Percentiles rank a stretch among this genome's conserved stretches.
Evolutionary conservation across 2,113 vertebrate species (phyloP).

Genomic region (Mus pahari): DNA sequence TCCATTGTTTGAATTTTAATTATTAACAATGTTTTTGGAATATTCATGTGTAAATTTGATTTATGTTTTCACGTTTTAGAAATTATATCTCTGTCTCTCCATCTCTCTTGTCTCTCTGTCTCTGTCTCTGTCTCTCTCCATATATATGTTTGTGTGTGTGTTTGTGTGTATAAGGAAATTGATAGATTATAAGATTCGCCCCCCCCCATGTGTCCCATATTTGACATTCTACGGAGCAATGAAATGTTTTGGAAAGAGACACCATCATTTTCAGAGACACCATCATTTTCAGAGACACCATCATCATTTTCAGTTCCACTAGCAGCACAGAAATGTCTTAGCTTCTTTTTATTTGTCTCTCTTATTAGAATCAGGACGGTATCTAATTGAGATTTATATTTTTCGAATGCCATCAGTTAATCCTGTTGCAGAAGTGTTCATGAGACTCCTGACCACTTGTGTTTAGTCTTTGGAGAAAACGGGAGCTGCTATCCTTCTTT

Average conservation of each 20-base stretch:
- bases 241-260: background rate
- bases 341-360: background rate
- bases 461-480: background rate
- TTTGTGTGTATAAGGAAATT: too few species aligned
- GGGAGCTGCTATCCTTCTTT: background rate
- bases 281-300: too few species aligned
- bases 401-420: background rate
- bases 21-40: background rate
- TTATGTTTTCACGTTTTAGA: background rate
- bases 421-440: background rate
- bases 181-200: background rate
- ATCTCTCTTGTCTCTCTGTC: background rate
- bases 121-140: background rate
- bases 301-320: background rate
- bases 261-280: background rate
- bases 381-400: background rate
- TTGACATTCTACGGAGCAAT: background rate
- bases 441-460: background rate
- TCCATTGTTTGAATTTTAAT: background rate
- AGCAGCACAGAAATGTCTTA: background rate
- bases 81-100: background rate
- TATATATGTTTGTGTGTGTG: background rate
- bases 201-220: too few species aligned
- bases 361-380: background rate
- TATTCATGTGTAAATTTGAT: background rate